Evolutionary conservation across 2,113 vertebrate species (phyloP), one percentile per base, ranked within the genome.

Genomic region (Lophotis ruficrista): DNA sequence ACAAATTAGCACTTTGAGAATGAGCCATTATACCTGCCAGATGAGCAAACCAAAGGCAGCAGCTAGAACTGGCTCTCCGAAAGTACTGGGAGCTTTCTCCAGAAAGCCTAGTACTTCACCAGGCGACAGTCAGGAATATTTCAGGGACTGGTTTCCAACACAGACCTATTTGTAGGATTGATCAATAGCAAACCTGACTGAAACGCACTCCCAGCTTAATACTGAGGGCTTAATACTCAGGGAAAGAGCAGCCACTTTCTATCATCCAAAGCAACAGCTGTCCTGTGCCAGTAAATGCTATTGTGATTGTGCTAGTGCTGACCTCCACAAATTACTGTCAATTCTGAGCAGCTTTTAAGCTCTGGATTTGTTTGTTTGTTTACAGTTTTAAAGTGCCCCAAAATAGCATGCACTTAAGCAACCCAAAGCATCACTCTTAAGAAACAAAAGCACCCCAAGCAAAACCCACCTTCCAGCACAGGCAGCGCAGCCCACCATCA

Each of bases 401-500:
- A 47, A 68, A 72, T 0, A 31, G 5, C 0, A 1, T 4, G 22
- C 6, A 12, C 15, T 47, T 22, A 14, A 56, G 30, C 50, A 77
- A 72, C n/a, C 19, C 51, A 47, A 72, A 85, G 85, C 51, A 27
- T 17, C 48, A 6, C 57, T 35, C 3, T 2, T 33, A 48, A 87
- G 45, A 83, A 75, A 82, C 43, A 47, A 65, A 90, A 83, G 69
- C 69, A 7, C 73, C 82, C 75, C 45, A 58, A 94, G 76, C 88
- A 70, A 77, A 61, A 98, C 98, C 96, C 96, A 99, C 99, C 98
- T 99, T 99, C 99, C 99, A 99, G 96, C 99, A 99, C 61, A 99
- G 98, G 30, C 99, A 98, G 48, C 99, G 99, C 62, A 99, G 98
- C 77, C 99, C 99, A 70, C 99, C 98, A 97, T 99, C 99, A 97